Evolutionary conservation across 1,140 invertebrate genomes (phyloP).

Genomic region (Brachionus asplanchnoidis): DNA sequence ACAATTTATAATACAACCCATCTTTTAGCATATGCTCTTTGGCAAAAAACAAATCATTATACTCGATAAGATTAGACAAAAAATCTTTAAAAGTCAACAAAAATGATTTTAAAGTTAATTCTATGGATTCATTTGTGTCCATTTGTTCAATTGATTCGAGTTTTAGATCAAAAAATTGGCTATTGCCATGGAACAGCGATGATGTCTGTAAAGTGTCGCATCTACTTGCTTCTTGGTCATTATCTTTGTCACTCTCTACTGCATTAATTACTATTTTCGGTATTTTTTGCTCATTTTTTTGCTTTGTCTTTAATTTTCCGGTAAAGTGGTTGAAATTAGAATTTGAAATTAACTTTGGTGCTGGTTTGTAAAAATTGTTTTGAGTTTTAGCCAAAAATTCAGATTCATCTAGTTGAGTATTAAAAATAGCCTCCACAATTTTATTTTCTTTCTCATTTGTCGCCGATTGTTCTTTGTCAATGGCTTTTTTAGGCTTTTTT

Average conservation of each 20-base stretch:
- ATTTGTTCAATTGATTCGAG: background rate
- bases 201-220: background rate
- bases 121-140: background rate
- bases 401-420: conserved; percentile 4
- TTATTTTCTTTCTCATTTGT: background rate
- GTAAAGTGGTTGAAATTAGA: conserved; percentile 19
- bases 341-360: background rate
- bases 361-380: background rate
- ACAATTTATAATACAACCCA: background rate
- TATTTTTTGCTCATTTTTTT: background rate
- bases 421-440: background rate
- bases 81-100: conserved; percentile 37
- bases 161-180: background rate
- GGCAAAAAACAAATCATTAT: conserved; percentile 31
- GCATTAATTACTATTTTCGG: background rate
- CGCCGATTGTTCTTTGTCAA: background rate
- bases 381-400: background rate
- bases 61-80: background rate
- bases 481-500: background rate
- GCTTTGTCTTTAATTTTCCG: background rate
- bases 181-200: background rate
- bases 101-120: conserved; percentile 1
- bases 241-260: background rate
- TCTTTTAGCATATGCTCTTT: conserved; percentile 32
- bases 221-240: background rate